Conservation (phyloP, 2,797 vertebrate genomes). For the Enteromius trimaculatus region DNA sequence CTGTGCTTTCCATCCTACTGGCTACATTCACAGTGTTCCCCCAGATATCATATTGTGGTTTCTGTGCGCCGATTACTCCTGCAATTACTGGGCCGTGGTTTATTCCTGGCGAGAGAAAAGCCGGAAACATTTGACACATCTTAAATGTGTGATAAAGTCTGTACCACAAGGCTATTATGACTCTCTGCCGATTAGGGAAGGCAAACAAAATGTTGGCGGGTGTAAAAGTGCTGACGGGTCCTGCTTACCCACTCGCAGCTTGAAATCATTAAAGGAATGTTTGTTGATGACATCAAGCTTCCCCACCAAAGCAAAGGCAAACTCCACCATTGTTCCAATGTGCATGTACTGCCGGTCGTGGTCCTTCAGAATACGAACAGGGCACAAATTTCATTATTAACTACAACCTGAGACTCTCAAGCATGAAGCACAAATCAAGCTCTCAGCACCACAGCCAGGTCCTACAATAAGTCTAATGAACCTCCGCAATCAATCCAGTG, state of each 20-base stretch:
- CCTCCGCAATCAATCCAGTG: background rate
- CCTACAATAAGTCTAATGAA: background rate
- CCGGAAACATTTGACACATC: constrained; percentile 9
- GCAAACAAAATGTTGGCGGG: constrained; percentile 18
- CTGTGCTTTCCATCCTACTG: constrained; percentile 97
- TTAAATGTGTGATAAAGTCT: background rate
- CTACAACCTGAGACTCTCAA: background rate
- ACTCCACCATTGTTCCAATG: constrained; percentile 97
- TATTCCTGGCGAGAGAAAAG: constrained; percentile 79
- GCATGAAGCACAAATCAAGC: background rate
- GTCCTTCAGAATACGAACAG: constrained; percentile 76
- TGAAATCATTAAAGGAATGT: constrained; percentile 98
- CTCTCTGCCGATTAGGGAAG: background rate
- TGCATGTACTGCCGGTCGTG: constrained; percentile 96
- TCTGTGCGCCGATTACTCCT: constrained; percentile 97
- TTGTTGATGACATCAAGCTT: constrained; percentile 98
- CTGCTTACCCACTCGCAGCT: constrained; percentile 89
- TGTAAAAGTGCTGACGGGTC: background rate
- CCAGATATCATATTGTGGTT: constrained; percentile 98
- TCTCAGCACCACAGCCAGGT: background rate
- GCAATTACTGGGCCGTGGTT: constrained; percentile 97
- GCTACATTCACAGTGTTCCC: constrained; percentile 98
- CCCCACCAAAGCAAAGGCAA: constrained; percentile 92
- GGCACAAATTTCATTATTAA: background rate
- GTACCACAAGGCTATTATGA: background rate